These are phyloP conservation scores for Nomada ferruginata DNA, from an alignment of 2,888 invertebrate genomes.

Conservation along the genomic window DNA sequence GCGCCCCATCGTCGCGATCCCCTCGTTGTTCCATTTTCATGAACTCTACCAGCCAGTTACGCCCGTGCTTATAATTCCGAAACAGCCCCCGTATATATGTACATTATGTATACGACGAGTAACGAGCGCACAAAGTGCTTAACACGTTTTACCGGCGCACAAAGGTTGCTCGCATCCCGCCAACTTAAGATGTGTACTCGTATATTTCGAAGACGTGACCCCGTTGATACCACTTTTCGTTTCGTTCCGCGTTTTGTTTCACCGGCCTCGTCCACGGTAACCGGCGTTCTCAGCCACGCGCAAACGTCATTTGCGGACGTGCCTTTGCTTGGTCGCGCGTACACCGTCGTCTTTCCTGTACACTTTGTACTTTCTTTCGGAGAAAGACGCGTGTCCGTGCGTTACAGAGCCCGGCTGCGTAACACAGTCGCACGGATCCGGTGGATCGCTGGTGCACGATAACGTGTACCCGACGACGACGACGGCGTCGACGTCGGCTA, in stretches of 20 bases:
- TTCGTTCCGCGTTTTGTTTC: conserved; percentile 57
- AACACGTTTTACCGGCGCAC: conserved; percentile 44
- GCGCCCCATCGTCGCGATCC: neutral
- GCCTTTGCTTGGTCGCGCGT: conserved; percentile 56
- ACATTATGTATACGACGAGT: conserved; percentile 10
- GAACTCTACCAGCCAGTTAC: conserved; percentile 7
- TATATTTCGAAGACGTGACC: conserved; percentile 34
- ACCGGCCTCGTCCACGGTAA: conserved; percentile 34
- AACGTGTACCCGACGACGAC: conserved; percentile 29
- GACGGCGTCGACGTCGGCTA: conserved; percentile 69
- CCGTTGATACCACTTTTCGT: conserved; percentile 58
- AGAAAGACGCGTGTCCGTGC: conserved; percentile 25
- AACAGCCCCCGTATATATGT: neutral
- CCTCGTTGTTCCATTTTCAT: neutral
- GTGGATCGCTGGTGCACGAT: conserved; percentile 26
- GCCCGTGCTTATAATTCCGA: neutral
- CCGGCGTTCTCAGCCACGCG: conserved; percentile 61
- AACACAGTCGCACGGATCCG: neutral
- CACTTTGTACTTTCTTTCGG: conserved; percentile 3
- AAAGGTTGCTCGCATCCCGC: conserved; percentile 29
- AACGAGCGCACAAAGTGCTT: conserved; percentile 45
- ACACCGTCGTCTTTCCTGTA: conserved; percentile 24
- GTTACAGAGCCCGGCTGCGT: neutral
- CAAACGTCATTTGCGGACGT: conserved; percentile 70
- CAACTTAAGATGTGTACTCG: conserved; percentile 28